Conservation (phyloP, 1,140 invertebrate species). For the Ruditapes philippinarum region DNA sequence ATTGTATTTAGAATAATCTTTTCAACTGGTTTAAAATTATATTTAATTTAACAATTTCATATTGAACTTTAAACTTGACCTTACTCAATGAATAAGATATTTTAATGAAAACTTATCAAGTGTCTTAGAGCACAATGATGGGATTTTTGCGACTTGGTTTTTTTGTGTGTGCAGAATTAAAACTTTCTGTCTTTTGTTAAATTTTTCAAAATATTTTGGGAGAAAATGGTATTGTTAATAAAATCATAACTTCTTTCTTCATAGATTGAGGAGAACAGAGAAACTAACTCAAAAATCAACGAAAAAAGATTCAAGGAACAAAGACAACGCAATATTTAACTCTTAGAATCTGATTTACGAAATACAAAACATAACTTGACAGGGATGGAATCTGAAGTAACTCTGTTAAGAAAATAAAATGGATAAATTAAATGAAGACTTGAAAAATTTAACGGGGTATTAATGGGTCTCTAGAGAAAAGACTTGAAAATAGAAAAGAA, state of each 20-base stretch:
- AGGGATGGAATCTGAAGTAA: conserved; percentile 67
- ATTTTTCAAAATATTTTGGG: background rate
- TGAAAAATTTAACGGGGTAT: conserved; percentile 74
- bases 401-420: conserved; percentile 70
- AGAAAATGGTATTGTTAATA: too few relatives aligned
- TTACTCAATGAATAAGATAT: too few relatives aligned
- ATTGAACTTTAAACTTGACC: too few relatives aligned
- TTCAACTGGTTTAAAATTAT: too few relatives aligned
- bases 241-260: background rate
- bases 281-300: conserved; percentile 61
- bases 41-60: too few relatives aligned
- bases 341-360: conserved; percentile 73
- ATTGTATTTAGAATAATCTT: too few relatives aligned
- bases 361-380: conserved; percentile 70
- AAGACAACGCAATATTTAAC: conserved; percentile 72
- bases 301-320: conserved; percentile 70
- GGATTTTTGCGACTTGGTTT: too few relatives aligned
- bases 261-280: conserved; percentile 75
- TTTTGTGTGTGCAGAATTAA: background rate
- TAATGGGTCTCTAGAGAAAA: conserved; percentile 73
- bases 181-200: background rate
- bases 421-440: conserved; percentile 75
- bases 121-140: too few relatives aligned
- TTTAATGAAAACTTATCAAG: too few relatives aligned
- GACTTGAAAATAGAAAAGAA: conserved; percentile 75